Base-by-base conservation (phyloP, 2,113 vertebrate species). In the Percopsis transmontana region DNA sequence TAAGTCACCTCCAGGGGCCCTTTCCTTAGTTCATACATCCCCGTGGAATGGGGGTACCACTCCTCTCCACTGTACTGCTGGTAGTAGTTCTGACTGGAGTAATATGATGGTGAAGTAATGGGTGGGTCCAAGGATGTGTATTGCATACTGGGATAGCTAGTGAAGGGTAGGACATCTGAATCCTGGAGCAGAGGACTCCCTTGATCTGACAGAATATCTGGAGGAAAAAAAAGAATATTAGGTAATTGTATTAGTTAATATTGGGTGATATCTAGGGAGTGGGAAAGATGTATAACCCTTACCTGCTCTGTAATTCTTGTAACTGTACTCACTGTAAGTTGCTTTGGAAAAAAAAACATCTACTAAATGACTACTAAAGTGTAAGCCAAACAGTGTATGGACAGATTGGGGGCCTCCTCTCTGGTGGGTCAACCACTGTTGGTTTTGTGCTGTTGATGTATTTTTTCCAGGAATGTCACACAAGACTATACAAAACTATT, bases 201-300 rank as follows among this genome's bases (percentile, higher is more conserved):
- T 80, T 94, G 93, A 47, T 99, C 96, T 77, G 94, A 88, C 79
- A 97, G 90, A 44, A 97, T 89, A 90, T 96, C 96, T 99, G 76
- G 70, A 42, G 65, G 67, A 66, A 47, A 24, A 79, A 68, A 23
- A 64, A 23, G 18, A 65, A 58, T 77, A 72, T 56, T 77, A 74
- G n/a, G n/a, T n/a, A n/a, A 33, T 7, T 33, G 5, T 33, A 33
- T 6, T 33, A 33, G 8, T 33, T 0, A 33, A 33, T 33, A 33
- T 33, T 33, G 8, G 27, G 27, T 7, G 5, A 33, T 7, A 33
- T 33, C 5, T 33, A 7, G 27, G 27, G 27, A 6, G 27, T 33
- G 27, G 27, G 3, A 47, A 9, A 39, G 18, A 70, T 71, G n/a
- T 67, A 48, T 51, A 44, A 62, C n/a, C 27, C 27, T 33, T 33